Base-by-base conservation (phyloP, 2,113 vertebrate species). In the Thamnophis sirtalis region DNA sequence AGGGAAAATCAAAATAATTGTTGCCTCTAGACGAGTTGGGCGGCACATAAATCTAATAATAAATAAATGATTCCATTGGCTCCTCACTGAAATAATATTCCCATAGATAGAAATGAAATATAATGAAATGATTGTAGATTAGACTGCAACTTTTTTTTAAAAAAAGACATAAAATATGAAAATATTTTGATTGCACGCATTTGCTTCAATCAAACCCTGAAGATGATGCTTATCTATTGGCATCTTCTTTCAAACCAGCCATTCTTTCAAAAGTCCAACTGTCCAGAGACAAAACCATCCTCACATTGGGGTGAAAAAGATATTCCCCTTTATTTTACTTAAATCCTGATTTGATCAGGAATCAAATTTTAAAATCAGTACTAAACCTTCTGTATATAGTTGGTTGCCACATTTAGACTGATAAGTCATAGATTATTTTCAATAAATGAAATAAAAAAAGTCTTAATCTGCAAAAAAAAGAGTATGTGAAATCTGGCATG, bases 31-130 rank as follows among this genome's bases (percentile, higher is more conserved):
- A 17, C 13, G 4, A n/a, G 63, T 17, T 68, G 63, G 63, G 63
- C 13, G 0, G 63, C n/a, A 68, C 28, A 68, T 68, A 68, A 68
- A 68, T 68, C 28, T 33, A 68, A 68, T 68, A 68, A 68, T 68
- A 68, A 38, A 85, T 86, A 90, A 55, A 54, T 90, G 84, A 33
- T n/a, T 93, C 63, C 0, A 0, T 90, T 93, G 91, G 38, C 80
- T 88, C 80, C 49, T 13, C 33, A 0, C 3, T 55, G 87, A 87
- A 10, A 68, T 26, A 54, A 53, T 51, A 68, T 91, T 0, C 0
- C 49, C 22, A 0, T 87, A 92, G 43, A 28, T 33, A 84, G 22
- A 84, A 58, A 84, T 88, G 17, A 49, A 13, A 88, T 33, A 58
- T 5, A 84, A 43, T 38, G 24, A 6, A n/a, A 80, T 58, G 43